These are phyloP conservation scores for Drepanosiphum platanoidis DNA, from an alignment of 2,888 invertebrate genomes.

Conservation along the genomic window DNA sequence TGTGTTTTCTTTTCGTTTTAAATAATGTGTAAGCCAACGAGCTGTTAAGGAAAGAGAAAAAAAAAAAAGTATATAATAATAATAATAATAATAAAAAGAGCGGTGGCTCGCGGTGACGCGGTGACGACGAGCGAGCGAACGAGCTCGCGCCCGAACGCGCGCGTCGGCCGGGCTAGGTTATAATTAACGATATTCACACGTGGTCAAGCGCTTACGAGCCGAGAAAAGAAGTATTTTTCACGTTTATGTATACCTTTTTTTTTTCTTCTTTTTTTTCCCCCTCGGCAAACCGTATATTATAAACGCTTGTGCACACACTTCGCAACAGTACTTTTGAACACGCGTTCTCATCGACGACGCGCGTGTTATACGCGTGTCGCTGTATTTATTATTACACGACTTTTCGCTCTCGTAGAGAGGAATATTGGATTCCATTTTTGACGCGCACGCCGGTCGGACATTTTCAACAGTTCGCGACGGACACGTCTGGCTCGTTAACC, in stretches of 20 bases:
- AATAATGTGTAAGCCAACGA: not conserved
- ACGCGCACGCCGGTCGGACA: too few relatives aligned
- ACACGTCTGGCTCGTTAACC: too few relatives aligned
- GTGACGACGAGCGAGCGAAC: not conserved
- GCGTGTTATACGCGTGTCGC: too few relatives aligned
- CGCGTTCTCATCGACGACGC: too few relatives aligned
- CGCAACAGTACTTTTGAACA: too few relatives aligned
- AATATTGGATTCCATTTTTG: too few relatives aligned
- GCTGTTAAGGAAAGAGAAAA: not conserved
- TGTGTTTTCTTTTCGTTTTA: not conserved
- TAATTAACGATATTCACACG: slow-evolving; percentile 60
- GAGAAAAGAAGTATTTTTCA: slow-evolving; percentile 28
- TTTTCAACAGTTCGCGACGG: too few relatives aligned
- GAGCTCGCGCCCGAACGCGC: not conserved
- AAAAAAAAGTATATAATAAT: too few relatives aligned
- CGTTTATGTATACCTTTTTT: slow-evolving; percentile 2
- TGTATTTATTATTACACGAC: too few relatives aligned
- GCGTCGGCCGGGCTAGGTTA: slow-evolving; percentile 8
- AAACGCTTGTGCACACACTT: not conserved
- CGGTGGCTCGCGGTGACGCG: not conserved
- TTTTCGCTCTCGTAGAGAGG: too few relatives aligned
- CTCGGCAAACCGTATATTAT: too few relatives aligned
- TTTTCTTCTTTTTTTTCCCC: not conserved
- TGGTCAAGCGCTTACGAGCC: slow-evolving; percentile 17
- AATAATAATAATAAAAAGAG: too few relatives aligned